Base-by-base conservation (phyloP, 2,888 invertebrate species). In the Oxystoma pomonae region DNA sequence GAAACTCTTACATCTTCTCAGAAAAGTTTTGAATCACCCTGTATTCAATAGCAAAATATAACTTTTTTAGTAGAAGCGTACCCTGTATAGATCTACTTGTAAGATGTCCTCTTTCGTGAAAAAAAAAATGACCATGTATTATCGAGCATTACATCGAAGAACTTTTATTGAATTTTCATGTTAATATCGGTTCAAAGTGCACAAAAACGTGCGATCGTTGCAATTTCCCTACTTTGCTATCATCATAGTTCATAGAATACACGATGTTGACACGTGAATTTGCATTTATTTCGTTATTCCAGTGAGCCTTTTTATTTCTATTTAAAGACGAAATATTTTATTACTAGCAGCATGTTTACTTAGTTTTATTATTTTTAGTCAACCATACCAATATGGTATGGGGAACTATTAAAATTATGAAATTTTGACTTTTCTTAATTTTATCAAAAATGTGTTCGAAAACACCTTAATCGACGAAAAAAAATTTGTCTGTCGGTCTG, bases 121-220 rank as follows among this genome's bases (percentile, higher is more conserved):
- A 35, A 7, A 35, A 35, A 35, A 35, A 35, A 35, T 35, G 35
- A 35, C 35, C 35, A 35, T 35, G 35, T 12, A 35, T 35, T 35
- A 35, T 7, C 35, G 12, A 35, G 35, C 35, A 35, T 35, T 35
- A 35, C 35, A 35, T 35, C 35, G 12, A 51, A 57, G 55, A 60
- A 65, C 65, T 49, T 65, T 65, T 65, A 65, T 62, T 65, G 63
- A 67, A 67, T 70, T 70, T 69, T 67, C 67, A 68, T 69, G 69
- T 68, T 69, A 70, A 70, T 71, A 68, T 66, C 67, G 66, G 71
- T 66, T 58, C 69, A 71, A 71, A 71, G 72, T 72, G 68, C 72
- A 69, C 63, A 53, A 60, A 67, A 70, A 68, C 57, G 57, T 60
- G 58, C 60, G 56, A 51, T 58, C 56, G 52, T 35, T 35, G 35